Evolutionary conservation across 2,113 vertebrate species (phyloP).

Genomic region (Micromys minutus): DNA sequence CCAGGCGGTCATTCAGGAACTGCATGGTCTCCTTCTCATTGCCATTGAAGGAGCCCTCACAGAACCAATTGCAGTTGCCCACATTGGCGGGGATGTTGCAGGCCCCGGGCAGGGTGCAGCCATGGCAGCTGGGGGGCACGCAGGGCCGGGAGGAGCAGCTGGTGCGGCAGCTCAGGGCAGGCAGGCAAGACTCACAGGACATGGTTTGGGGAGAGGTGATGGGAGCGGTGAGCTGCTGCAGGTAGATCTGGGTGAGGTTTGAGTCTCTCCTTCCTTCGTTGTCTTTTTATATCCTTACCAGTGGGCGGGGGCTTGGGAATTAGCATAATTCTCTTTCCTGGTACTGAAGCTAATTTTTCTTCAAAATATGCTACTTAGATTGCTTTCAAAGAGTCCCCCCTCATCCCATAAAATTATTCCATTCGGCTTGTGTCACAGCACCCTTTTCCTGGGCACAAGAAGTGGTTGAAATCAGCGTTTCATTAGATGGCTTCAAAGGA

Average conservation of each 20-base stretch:
- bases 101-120: slow-evolving; percentile 54
- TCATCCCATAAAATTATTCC: slow-evolving; percentile 78
- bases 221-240: slow-evolving; percentile 26
- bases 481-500: slow-evolving; percentile 73
- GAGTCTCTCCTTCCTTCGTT: slow-evolving; percentile 44
- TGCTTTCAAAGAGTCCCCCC: slow-evolving; percentile 68
- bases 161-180: slow-evolving; percentile 65
- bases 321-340: slow-evolving; percentile 65
- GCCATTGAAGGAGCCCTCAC: slow-evolving; percentile 65
- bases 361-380: slow-evolving; percentile 76
- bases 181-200: slow-evolving; percentile 61
- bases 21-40: slow-evolving; percentile 87
- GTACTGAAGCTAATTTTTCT: slow-evolving; percentile 68
- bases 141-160: slow-evolving; percentile 65
- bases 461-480: slow-evolving; percentile 71
- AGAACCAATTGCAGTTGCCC: slow-evolving; percentile 62
- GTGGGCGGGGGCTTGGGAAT: slow-evolving; percentile 58
- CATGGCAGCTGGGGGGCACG: slow-evolving; percentile 60
- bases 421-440: slow-evolving; percentile 64
- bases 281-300: slow-evolving; percentile 76
- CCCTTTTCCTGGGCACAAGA: slow-evolving; percentile 41
- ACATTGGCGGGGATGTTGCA: slow-evolving; percentile 70
- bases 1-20: slow-evolving; percentile 88
- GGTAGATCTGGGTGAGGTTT: slow-evolving; percentile 41
- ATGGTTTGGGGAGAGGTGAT: slow-evolving; percentile 45